Evolutionary conservation across 2,888 invertebrate species (phyloP).

Genomic region (Nesidiocoris tenuis): DNA sequence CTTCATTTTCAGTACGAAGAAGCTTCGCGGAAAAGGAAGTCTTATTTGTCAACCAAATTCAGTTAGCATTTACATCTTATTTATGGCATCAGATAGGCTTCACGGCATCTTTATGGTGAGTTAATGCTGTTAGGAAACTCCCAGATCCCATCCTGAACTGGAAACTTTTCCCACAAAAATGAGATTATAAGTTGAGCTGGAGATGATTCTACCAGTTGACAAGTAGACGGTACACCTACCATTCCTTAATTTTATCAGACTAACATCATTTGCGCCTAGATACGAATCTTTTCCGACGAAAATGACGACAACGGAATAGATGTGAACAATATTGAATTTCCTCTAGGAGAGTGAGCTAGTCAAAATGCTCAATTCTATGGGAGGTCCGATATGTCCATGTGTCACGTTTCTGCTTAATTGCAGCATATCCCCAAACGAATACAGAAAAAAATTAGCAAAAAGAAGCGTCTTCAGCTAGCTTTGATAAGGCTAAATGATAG

Average conservation of each 20-base stretch:
- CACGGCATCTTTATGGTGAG: slow-evolving; percentile 27
- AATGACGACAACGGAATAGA: background rate
- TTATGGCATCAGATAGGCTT: slow-evolving; percentile 25
- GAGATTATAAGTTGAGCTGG: slow-evolving; percentile 29
- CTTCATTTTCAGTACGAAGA: background rate
- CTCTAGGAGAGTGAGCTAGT: no score
- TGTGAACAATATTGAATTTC: no score
- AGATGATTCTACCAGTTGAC: slow-evolving; percentile 30
- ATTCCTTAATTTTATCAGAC: background rate
- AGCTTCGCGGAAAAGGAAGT: background rate
- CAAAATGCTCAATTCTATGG: no score
- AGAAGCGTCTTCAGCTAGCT: no score
- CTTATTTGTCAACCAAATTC: slow-evolving; percentile 23
- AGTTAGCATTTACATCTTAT: slow-evolving; percentile 36
- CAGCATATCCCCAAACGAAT: no score
- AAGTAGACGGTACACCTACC: slow-evolving; percentile 16
- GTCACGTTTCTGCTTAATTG: no score
- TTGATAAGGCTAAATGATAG: no score
- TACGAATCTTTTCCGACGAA: background rate
- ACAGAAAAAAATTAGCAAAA: no score
- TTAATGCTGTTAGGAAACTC: slow-evolving; percentile 10
- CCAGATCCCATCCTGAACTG: background rate
- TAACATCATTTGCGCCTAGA: background rate
- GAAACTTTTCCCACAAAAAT: slow-evolving; percentile 19
- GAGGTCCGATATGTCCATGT: no score